These are phyloP conservation scores for Chitala chitala DNA, from an alignment of 2,113 vertebrate species.

Conservation along the genomic window DNA sequence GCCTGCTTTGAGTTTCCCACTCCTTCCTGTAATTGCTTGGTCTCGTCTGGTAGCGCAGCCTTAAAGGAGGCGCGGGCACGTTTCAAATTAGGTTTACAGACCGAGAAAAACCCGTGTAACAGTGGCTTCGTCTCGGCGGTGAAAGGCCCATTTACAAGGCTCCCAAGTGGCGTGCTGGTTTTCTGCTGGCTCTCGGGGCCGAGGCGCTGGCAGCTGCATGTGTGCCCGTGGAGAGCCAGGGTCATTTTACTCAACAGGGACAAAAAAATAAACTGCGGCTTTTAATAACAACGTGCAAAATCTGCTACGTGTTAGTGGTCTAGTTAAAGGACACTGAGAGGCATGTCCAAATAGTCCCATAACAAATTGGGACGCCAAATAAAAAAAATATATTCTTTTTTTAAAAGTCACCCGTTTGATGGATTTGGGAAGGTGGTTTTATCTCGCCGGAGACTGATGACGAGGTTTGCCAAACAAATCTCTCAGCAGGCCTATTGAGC, in stretches of 20 bases:
- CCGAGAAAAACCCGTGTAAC: constrained; percentile 32
- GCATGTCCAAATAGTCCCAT: constrained; percentile 52
- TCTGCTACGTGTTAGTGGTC: constrained; percentile 63
- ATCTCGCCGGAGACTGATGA: neutral
- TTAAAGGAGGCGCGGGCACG: constrained; percentile 10
- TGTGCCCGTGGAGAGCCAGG: constrained; percentile 40
- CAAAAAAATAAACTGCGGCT: constrained; percentile 67
- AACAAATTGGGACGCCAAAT: constrained; percentile 65
- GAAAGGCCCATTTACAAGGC: constrained; percentile 37
- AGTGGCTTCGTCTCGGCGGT: constrained; percentile 35
- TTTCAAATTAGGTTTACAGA: constrained; percentile 38
- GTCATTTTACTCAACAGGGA: constrained; percentile 38
- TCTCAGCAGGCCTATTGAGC: too few species aligned
- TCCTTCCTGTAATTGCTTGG: constrained; percentile 47
- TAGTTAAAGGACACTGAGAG: constrained; percentile 57
- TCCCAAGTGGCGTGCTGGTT: constrained; percentile 29
- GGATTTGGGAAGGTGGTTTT: constrained; percentile 5
- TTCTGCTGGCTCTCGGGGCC: constrained; percentile 17
- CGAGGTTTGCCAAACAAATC: too few species aligned
- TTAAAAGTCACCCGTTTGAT: constrained; percentile 21
- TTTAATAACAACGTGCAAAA: constrained; percentile 68
- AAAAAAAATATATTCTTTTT: too few species aligned
- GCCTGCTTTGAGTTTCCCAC: constrained; percentile 44
- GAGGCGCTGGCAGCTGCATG: constrained; percentile 22
- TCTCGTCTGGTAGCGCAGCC: constrained; percentile 36